Base-by-base conservation (phyloP, 2,888 invertebrate genomes). In the Hymenopus coronatus region DNA sequence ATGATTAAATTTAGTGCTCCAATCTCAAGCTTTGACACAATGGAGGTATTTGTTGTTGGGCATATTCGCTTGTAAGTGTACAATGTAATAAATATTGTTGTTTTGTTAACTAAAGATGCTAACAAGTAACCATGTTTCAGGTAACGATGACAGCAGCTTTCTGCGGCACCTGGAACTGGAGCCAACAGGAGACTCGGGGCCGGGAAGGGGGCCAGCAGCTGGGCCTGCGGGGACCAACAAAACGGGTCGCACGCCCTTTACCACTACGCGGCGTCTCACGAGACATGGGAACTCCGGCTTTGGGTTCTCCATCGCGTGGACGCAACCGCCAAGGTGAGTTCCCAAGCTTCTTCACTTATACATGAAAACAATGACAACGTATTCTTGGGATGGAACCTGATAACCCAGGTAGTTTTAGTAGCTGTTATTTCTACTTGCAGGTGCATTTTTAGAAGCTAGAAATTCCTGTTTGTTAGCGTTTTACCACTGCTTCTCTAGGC, bases 231-330 rank as follows among this genome's bases (percentile, higher is more conserved):
- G 93, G 4, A 95, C 94, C 90, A 93, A 93, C 91, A 93, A 95
- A 90, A 94, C 95, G 90, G 97, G 97, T 15, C 94, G 97, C 89
- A 98, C 97, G 1, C 97, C 97, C 0, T 98, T 97, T 92, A 98
- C 97, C 27, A 96, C 96, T 90, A 97, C 97, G 84, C 96, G 96
- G 92, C 94, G 95, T 93, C 94, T 94, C 89, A 91, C 92, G 84
- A 92, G 93, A 90, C 93, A 90, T 30, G 84, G 85, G 14, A 94
- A 93, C 40, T 94, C 95, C n/a, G 97, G 97, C 33, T 97, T 96
- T 91, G 98, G 98, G 27, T 98, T 98, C 93, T 97, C 97, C 8
- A 96, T 98, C 88, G 97, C 97, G 1, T 98, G 98, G 98, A 98
- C 97, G 9, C 96, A 97, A 92, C 98, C 98, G 0, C 98, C 98